These are phyloP conservation scores for Ophion costatus DNA, from an alignment of 2,888 invertebrate genomes.

Conservation along the genomic window DNA sequence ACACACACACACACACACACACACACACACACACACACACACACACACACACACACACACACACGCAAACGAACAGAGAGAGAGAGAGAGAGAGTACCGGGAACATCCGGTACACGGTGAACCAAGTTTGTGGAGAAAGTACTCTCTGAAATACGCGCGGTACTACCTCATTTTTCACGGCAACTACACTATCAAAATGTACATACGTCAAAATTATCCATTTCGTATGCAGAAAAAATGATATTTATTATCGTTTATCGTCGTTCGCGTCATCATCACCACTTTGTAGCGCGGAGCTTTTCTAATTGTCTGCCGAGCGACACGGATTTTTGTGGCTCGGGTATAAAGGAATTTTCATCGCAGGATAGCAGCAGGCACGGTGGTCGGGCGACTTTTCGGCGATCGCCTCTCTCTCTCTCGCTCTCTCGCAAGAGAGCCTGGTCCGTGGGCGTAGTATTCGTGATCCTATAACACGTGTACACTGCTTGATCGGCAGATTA, in stretches of 20 bases:
- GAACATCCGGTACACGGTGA: slow-evolving; percentile 61
- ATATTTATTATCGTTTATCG: slow-evolving; percentile 25
- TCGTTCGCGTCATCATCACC: slow-evolving; percentile 45
- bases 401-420: too few relatives aligned
- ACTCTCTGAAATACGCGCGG: neutral
- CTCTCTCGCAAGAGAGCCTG: too few relatives aligned
- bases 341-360: too few relatives aligned
- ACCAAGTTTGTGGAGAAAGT: slow-evolving; percentile 57
- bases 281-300: slow-evolving; percentile 25
- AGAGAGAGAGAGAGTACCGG: slow-evolving; percentile 28
- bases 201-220: neutral
- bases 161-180: slow-evolving; percentile 37
- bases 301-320: neutral
- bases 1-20: too few relatives aligned
- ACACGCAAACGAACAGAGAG: too few relatives aligned
- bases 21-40: too few relatives aligned
- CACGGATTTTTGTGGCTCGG: neutral
- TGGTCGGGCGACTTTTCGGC: too few relatives aligned
- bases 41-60: too few relatives aligned
- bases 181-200: slow-evolving; percentile 2
- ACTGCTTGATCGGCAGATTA: neutral
- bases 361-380: too few relatives aligned
- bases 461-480: neutral
- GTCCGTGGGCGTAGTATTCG: neutral
- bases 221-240: neutral